These are phyloP conservation scores for Xestia c-nigrum DNA, from an alignment of 2,888 invertebrate species.

Conservation along the genomic window DNA sequence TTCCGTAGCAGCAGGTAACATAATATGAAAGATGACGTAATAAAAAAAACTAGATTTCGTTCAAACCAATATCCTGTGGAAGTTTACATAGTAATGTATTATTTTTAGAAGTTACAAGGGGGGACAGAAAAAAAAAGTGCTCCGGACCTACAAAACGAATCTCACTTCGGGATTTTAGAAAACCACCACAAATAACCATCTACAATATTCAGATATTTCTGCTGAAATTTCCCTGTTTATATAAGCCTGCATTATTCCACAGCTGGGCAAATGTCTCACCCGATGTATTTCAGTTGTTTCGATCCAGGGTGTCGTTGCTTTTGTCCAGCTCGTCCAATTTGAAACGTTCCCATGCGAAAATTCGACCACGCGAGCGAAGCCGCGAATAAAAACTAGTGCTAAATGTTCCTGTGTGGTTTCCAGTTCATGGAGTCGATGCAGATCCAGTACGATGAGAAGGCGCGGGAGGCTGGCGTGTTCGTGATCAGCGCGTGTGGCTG, in stretches of 20 bases:
- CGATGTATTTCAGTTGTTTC: neutral
- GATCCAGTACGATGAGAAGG: slow-evolving; percentile 93
- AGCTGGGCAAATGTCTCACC: neutral
- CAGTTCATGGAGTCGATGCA: slow-evolving; percentile 96
- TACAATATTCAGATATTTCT: too few species aligned
- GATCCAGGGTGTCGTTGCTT: neutral
- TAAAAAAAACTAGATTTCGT: too few species aligned
- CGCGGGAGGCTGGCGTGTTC: slow-evolving; percentile 95
- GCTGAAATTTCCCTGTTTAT: neutral
- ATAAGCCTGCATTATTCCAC: neutral
- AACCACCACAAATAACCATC: too few species aligned
- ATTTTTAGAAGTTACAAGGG: too few species aligned
- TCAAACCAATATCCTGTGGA: too few species aligned
- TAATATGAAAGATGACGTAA: too few species aligned
- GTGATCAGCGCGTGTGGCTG: slow-evolving; percentile 98
- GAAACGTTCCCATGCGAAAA: neutral
- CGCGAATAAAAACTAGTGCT: neutral
- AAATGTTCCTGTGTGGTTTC: neutral
- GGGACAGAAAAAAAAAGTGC: too few species aligned
- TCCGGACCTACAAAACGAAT: too few species aligned
- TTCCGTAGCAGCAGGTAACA: too few species aligned
- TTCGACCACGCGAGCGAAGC: neutral
- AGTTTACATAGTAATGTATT: too few species aligned
- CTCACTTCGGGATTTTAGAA: too few species aligned
- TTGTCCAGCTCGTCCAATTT: neutral